Evolutionary conservation across 2,888 invertebrate genomes (phyloP).

Genomic region (Plebejus melissa): DNA sequence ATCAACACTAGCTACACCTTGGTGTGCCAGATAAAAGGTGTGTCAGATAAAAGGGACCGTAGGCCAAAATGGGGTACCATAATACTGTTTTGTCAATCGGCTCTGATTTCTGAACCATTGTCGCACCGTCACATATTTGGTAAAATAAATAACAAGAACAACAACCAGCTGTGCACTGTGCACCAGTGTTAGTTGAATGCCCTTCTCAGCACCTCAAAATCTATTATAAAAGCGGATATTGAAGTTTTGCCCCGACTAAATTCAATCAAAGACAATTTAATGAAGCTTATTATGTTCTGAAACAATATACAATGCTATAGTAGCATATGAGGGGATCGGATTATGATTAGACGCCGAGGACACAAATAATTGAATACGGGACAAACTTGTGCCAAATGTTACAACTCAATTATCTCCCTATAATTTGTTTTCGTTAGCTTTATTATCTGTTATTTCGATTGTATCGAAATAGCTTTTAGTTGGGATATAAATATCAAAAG

Average conservation of each 20-base stretch:
- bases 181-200: too few species aligned
- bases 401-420: slow-evolving; percentile 9
- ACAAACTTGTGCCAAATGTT: slow-evolving; percentile 11
- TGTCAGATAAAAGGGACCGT: too few species aligned
- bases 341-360: not conserved
- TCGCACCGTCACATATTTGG: too few species aligned
- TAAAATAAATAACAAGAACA: too few species aligned
- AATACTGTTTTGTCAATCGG: too few species aligned
- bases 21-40: slow-evolving; percentile 54
- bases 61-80: too few species aligned
- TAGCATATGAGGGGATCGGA: not conserved
- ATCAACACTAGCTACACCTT: slow-evolving; percentile 80
- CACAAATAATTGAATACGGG: not conserved
- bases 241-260: not conserved
- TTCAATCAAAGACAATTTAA: not conserved
- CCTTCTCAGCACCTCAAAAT: not conserved
- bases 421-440: slow-evolving; percentile 6
- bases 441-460: not conserved
- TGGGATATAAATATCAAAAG: not conserved
- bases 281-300: not conserved
- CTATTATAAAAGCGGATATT: not conserved
- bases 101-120: too few species aligned
- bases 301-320: not conserved
- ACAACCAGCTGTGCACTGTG: too few species aligned
- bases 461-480: not conserved